Percentiles rank a stretch among this genome's conserved stretches.
phyloP scores from a whole-genome alignment of 2,113 vertebrate genomes.

The Mugil cephalus region DNA sequence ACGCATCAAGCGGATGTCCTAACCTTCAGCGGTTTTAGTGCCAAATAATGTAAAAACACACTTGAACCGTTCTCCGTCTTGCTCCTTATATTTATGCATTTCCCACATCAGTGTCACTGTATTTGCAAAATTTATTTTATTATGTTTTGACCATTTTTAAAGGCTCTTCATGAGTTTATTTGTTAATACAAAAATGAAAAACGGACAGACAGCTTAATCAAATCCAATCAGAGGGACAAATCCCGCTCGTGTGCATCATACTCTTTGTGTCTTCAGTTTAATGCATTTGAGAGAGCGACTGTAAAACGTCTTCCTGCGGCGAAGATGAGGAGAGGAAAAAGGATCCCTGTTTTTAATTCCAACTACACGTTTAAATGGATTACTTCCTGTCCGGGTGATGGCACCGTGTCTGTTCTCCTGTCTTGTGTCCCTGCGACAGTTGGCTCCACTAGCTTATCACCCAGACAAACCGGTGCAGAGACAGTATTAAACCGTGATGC shows the following conservation, averaged over 20 bases:
- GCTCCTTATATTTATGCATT: too few species aligned
- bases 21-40: too few species aligned
- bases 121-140: too few species aligned
- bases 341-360: neutral
- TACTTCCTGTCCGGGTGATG: constrained; percentile 62
- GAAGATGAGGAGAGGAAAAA: neutral
- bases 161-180: too few species aligned
- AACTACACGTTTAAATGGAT: constrained; percentile 49
- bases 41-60: too few species aligned
- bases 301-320: constrained; percentile 1
- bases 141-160: too few species aligned
- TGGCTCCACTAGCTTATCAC: constrained; percentile 67
- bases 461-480: neutral
- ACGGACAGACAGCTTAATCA: too few species aligned
- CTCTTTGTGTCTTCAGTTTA: neutral
- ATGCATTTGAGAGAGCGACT: neutral
- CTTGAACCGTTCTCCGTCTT: too few species aligned
- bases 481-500: constrained; percentile 63
- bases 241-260: too few species aligned
- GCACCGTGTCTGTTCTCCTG: constrained; percentile 23
- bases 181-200: too few species aligned
- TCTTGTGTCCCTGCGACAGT: constrained; percentile 44
- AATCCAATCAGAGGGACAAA: neutral
- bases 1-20: too few species aligned
- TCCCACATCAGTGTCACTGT: too few species aligned